Base-by-base conservation (phyloP, 2,888 invertebrate species). In the Apamea anceps region DNA sequence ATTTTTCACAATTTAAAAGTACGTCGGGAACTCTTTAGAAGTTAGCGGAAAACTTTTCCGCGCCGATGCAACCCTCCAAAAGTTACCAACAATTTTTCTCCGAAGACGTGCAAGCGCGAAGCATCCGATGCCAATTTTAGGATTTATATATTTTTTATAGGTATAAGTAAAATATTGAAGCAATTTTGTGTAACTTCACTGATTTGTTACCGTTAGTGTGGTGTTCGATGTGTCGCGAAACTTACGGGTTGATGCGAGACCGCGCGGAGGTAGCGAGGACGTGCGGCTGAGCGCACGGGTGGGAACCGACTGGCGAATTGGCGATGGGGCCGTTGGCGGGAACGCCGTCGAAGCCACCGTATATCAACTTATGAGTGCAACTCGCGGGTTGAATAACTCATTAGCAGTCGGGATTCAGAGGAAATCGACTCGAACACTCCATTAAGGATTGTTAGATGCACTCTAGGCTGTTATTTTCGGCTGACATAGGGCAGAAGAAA, bases 221-320 rank as follows among this genome's bases (percentile, higher is more conserved):
- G 92, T 91, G 93, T 91, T 92, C 91, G 92, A 91, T 92, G 91
- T 92, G 91, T 93, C 95, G 94, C 95, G 94, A 91, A 95, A 96
- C 96, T 96, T 96, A 96, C 96, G 93, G 93, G 87, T 82, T 87
- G 85, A 72, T 86, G 87, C 80, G 87, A 88, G 90, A 89, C 85
- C 90, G 92, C 91, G 92, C 90, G 90, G 90, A 82, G 87, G 89
- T 88, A 83, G 82, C 86, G 91, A 92, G 93, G 93, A 93, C 95
- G 95, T 89, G 90, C 92, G 89, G 79, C 84, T 91, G 94, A 92
- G 90, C 94, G 94, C 90, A 82, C 94, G 92, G 89, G 78, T 90
- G 93, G 92, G 87, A 91, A 95, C 95, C 94, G 93, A 88, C 92
- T 87, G 85, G 60, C 89, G 83, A 13, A 88, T 92, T 87, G 85